Evolutionary conservation across 2,888 invertebrate species (phyloP), one percentile per base, ranked within the genome.

Genomic region (Oxyteleia sp.): DNA sequence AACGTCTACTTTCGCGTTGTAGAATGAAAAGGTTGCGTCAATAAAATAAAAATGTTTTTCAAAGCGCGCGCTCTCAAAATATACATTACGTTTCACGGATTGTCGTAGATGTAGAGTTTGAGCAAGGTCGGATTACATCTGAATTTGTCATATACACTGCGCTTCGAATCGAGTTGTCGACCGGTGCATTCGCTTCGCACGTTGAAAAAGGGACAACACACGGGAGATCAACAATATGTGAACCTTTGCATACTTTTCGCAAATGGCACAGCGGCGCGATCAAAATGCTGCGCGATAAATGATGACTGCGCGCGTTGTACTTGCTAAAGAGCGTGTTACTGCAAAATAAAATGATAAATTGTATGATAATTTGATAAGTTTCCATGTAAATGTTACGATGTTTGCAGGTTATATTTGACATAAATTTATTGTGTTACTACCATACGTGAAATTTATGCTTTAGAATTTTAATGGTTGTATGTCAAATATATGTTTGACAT

Each of bases 121-220:
- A 38, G 43, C 43, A 43, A 43, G 43, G 43, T 43, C 13, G 43
- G 43, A 43, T 43, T 43, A 43, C 43, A 43, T 43, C 43, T 43
- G 43, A 43, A 49, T 49, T 49, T 49, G 23, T 49, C 47, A 20
- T 23, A 49, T 49, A 23, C 47, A 49, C 20, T 23, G 20, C 10
- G 23, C n/a, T 49, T 49, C 23, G 23, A 18, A 49, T 49, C 4
- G 20, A 49, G 20, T 20, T 20, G 47, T 20, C 47, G 47, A 20
- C 23, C 10, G n/a, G 20, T 20, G 47, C 11, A 20, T 49, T 11
- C 47, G 11, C 18, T 49, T 20, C 18, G 47, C 47, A 20, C 47
- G 23, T 1, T 18, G 20, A 49, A 49, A 49, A n/a, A 49, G 47
- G 20, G 23, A 49, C 47, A 49, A 18, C 20, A 20, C 8, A 49